Conservation (phyloP, 2,113 vertebrate genomes). For the Hemichromis elongatus region DNA sequence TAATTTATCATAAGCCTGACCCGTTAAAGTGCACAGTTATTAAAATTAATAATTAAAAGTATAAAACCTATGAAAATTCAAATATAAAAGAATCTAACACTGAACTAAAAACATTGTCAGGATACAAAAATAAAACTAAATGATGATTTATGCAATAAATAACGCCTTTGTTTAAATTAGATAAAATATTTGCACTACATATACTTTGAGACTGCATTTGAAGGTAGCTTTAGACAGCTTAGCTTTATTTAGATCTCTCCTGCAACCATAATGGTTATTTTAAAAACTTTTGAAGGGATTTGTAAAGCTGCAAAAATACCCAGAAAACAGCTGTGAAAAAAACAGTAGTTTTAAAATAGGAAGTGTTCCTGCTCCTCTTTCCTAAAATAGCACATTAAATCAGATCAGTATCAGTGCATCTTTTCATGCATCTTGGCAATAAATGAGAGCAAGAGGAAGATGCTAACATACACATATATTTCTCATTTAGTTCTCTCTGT, state of each 20-base stretch:
- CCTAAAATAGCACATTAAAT: neutral
- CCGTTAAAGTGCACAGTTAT: neutral
- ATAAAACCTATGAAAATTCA: neutral
- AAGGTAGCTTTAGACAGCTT: neutral
- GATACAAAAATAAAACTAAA: neutral
- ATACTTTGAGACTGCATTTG: fast-evolving
- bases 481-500: neutral
- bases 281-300: neutral
- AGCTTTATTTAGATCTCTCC: neutral
- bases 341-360: neutral
- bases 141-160: neutral
- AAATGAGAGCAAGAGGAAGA: neutral
- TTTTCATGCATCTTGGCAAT: neutral
- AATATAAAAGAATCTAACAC: neutral
- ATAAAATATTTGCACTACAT: neutral
- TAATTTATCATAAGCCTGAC: neutral
- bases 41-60: fast-evolving
- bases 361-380: neutral
- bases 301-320: neutral
- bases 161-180: fast-evolving
- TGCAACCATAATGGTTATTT: neutral
- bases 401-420: neutral
- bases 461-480: fast-evolving
- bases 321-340: neutral
- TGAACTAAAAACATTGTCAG: neutral